These are phyloP conservation scores for Helicolenus hilgendorfi DNA, from an alignment of 2,797 vertebrate genomes.

Conservation along the genomic window DNA sequence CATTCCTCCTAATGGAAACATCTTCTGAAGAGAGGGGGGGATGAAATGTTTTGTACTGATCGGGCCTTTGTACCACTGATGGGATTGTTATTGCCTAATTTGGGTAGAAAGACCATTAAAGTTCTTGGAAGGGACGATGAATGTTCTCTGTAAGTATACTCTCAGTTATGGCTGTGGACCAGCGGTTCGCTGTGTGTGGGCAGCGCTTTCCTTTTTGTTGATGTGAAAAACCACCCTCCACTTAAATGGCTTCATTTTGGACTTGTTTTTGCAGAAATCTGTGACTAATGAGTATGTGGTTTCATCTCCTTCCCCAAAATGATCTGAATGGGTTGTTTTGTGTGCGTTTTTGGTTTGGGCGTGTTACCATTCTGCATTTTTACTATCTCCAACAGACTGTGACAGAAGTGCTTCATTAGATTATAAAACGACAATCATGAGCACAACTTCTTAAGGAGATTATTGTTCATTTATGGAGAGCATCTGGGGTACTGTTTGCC, in stretches of 20 bases:
- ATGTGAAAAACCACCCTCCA: constrained; percentile 42
- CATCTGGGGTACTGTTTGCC: constrained; percentile 34
- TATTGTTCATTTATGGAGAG: constrained; percentile 58
- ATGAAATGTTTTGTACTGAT: constrained; percentile 77
- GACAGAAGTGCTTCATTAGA: constrained; percentile 69
- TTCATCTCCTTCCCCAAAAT: constrained; percentile 38
- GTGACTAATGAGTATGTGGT: constrained; percentile 68
- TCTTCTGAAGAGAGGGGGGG: constrained; percentile 72
- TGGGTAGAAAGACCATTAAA: constrained; percentile 82
- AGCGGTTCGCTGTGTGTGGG: constrained; percentile 66
- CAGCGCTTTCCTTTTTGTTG: constrained; percentile 49
- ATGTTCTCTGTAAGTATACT: constrained; percentile 75
- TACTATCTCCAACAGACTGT: constrained; percentile 49
- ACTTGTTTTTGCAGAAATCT: constrained; percentile 44
- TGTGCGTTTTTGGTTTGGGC: constrained; percentile 4
- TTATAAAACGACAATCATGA: constrained; percentile 53
- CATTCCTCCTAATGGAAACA: constrained; percentile 83
- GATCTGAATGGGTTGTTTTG: constrained; percentile 24
- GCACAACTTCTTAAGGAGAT: constrained; percentile 57
- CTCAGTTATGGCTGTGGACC: constrained; percentile 57
- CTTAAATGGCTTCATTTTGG: constrained; percentile 48
- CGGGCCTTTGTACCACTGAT: constrained; percentile 76
- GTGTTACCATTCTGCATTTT: constrained; percentile 15
- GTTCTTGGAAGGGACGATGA: constrained; percentile 67
- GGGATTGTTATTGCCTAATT: constrained; percentile 84